These are phyloP conservation scores for Orchesella flavescens DNA, from an alignment of 2,888 invertebrate genomes.

Conservation along the genomic window DNA sequence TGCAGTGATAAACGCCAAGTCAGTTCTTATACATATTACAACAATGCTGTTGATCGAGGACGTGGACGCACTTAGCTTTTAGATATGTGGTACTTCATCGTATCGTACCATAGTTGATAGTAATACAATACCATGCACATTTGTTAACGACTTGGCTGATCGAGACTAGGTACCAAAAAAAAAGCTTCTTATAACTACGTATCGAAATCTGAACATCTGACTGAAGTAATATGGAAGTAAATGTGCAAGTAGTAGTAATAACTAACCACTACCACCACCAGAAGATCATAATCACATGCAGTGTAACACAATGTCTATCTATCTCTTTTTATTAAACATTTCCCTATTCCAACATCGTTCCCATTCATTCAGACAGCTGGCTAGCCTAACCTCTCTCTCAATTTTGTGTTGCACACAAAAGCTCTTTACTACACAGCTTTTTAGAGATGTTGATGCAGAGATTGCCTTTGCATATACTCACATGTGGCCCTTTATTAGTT, in stretches of 20 bases:
- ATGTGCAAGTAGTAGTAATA: constrained; percentile 5
- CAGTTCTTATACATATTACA: no score
- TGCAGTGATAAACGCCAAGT: no score
- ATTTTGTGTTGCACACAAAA: constrained; percentile 1
- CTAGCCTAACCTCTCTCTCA: constrained; percentile 11
- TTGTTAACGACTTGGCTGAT: not conserved
- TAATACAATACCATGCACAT: not conserved
- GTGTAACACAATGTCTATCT: constrained; percentile 18
- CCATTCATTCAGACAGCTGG: constrained; percentile 50
- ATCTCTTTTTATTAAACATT: constrained; percentile 10
- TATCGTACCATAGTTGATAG: not conserved
- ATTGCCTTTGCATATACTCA: constrained; percentile 22
- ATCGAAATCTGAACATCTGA: not conserved
- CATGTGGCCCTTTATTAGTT: constrained; percentile 28
- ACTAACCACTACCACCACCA: constrained; percentile 11
- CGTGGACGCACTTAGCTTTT: not conserved
- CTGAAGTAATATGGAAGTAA: not conserved
- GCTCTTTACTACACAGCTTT: not conserved
- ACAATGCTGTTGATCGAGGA: not conserved
- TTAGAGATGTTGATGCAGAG: not conserved
- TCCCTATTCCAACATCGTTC: constrained; percentile 38
- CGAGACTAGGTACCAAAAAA: no score
- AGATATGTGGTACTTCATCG: not conserved
- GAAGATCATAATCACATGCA: constrained; percentile 15
- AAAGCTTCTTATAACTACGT: no score